A percentile compares a stretch with the other conserved stretches of the same genome.
These are phyloP conservation scores for Perca fluviatilis DNA, from an alignment of 2,113 vertebrate species.

Conservation along the genomic window DNA sequence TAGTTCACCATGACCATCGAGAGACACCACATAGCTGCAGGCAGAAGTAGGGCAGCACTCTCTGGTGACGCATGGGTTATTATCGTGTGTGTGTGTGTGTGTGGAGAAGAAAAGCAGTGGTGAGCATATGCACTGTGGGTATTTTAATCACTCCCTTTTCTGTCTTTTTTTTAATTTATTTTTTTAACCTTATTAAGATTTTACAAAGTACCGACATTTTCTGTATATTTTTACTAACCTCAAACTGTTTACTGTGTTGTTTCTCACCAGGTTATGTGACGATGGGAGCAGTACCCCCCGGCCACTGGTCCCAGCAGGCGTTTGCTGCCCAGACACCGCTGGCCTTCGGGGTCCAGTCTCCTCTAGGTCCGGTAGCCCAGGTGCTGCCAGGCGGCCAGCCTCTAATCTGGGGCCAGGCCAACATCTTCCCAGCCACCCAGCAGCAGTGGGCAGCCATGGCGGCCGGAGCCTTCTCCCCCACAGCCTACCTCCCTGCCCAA, in stretches of 20 bases:
- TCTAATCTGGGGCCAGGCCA: slow-evolving; percentile 96
- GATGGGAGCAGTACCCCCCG: slow-evolving; percentile 97
- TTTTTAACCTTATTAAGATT: not conserved
- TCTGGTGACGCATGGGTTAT: slow-evolving; percentile 69
- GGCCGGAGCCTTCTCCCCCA: slow-evolving; percentile 92
- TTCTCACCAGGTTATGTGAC: slow-evolving; percentile 94
- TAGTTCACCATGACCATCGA: slow-evolving; percentile 74
- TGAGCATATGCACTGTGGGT: slow-evolving; percentile 23
- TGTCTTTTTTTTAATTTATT: not conserved
- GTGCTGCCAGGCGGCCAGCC: slow-evolving; percentile 97
- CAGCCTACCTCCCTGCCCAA: slow-evolving; percentile 98
- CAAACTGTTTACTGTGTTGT: not conserved
- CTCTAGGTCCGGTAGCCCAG: slow-evolving; percentile 87
- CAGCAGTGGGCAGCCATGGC: slow-evolving; percentile 97
- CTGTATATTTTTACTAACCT: not conserved
- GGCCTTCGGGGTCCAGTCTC: slow-evolving; percentile 89
- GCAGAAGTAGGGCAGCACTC: slow-evolving; percentile 75
- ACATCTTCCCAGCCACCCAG: slow-evolving; percentile 95
- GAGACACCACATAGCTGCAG: slow-evolving; percentile 72
- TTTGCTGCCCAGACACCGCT: slow-evolving; percentile 92
- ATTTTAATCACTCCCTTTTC: slow-evolving; percentile 35
- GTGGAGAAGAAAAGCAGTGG: slow-evolving; percentile 34
- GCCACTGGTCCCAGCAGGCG: slow-evolving; percentile 97
- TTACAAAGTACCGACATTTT: not conserved
- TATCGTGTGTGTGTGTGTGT: slow-evolving; percentile 19